A percentile compares a stretch with the other conserved stretches of the same genome.
Conservation (phyloP, 2,888 invertebrate species). For the Aleiodes testaceus region DNA sequence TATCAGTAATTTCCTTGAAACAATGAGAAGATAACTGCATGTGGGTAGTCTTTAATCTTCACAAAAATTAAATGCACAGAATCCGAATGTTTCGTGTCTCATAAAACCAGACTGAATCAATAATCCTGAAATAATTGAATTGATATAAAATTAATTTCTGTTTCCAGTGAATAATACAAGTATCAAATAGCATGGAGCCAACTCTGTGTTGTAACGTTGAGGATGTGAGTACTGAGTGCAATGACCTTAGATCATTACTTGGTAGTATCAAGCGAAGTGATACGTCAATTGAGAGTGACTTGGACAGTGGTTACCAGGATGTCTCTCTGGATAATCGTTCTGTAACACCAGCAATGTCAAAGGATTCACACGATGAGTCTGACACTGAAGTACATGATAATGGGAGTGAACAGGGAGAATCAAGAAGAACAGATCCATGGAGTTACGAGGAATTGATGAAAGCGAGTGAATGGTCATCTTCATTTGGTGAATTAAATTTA, state of each 20-base stretch:
- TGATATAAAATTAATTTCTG: background rate
- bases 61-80: too few relatives aligned
- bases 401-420: background rate
- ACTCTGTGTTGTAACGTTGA: conserved; percentile 2
- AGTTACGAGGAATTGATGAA: background rate
- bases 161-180: background rate
- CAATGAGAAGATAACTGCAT: too few relatives aligned
- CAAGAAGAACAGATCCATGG: background rate
- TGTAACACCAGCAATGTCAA: conserved; percentile 1
- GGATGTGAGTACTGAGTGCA: conserved; percentile 23
- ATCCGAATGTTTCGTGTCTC: background rate
- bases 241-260: conserved; percentile 25
- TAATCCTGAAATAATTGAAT: background rate
- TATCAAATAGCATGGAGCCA: conserved; percentile 16
- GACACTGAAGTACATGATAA: background rate
- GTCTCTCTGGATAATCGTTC: conserved; percentile 13
- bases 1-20: too few relatives aligned
- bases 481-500: background rate
- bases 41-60: too few relatives aligned
- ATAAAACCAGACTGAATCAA: background rate
- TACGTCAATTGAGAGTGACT: conserved; percentile 23
- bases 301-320: conserved; percentile 17
- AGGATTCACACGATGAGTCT: conserved; percentile 9
- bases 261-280: conserved; percentile 6
- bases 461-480: background rate